Conservation (phyloP, 2,797 vertebrate species). For the Tachyglossus aculeatus region DNA sequence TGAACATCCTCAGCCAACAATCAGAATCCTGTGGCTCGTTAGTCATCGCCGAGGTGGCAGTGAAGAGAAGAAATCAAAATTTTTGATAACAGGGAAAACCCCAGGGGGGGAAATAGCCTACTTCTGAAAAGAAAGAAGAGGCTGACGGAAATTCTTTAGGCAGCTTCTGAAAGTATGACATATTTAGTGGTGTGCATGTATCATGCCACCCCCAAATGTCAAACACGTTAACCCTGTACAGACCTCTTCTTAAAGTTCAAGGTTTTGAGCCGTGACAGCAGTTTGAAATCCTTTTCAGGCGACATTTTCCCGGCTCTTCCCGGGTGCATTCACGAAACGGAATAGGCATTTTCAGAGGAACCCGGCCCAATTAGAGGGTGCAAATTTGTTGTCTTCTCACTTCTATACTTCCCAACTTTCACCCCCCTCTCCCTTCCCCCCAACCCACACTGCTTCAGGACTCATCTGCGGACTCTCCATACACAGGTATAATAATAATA, state of each 20-base stretch:
- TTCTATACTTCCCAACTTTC: too few species aligned
- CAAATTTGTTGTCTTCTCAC: too few species aligned
- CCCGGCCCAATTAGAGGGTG: neutral
- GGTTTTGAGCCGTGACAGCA: neutral
- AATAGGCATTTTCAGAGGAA: neutral
- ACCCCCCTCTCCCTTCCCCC: too few species aligned
- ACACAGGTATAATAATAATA: too few species aligned
- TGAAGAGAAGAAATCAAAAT: constrained; percentile 13
- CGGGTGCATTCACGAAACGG: neutral
- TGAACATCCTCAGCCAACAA: neutral
- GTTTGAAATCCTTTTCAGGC: neutral
- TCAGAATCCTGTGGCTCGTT: constrained; percentile 45
- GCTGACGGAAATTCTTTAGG: constrained; percentile 63
- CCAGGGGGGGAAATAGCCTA: constrained; percentile 43
- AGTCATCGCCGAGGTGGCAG: constrained; percentile 61
- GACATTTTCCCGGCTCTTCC: neutral
- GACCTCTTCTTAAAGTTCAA: neutral
- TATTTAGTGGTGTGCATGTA: neutral
- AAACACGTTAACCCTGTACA: neutral
- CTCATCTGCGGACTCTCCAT: too few species aligned
- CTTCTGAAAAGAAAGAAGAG: constrained; percentile 32
- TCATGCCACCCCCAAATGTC: neutral
- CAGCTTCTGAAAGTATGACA: constrained; percentile 22
- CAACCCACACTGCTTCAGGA: too few species aligned
- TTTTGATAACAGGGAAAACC: constrained; percentile 55